Conservation (phyloP, 2,113 vertebrate species). For the Chlorodrepanis virens region DNA sequence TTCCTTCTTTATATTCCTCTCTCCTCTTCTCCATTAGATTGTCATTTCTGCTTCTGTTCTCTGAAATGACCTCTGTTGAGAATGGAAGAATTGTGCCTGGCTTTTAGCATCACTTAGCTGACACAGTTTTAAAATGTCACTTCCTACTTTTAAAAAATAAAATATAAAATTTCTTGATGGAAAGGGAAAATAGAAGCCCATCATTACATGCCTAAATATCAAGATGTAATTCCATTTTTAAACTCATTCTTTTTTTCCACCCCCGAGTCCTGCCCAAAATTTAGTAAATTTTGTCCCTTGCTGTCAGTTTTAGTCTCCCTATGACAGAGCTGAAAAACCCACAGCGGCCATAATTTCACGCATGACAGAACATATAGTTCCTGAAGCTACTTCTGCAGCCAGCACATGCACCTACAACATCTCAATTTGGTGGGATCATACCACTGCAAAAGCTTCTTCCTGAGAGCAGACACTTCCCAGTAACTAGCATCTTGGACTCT, state of each 20-base stretch:
- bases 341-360: neutral
- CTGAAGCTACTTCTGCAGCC: neutral
- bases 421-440: neutral
- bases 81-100: neutral
- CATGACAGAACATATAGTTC: neutral
- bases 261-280: neutral
- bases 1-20: neutral
- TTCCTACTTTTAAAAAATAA: neutral
- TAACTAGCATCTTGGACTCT: neutral
- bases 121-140: neutral
- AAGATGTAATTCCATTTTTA: neutral
- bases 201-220: neutral
- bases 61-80: neutral
- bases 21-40: neutral
- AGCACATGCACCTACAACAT: neutral
- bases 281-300: neutral
- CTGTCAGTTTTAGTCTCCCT: neutral
- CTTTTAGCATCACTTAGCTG: conserved; percentile 3
- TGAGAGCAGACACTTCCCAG: neutral
- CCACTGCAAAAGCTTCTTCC: neutral
- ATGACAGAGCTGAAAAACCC: neutral
- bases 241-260: neutral
- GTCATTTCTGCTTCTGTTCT: neutral
- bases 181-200: neutral
- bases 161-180: neutral